Evolutionary conservation across 2,797 vertebrate species (phyloP).

Genomic region (Jordanella pulchra): DNA sequence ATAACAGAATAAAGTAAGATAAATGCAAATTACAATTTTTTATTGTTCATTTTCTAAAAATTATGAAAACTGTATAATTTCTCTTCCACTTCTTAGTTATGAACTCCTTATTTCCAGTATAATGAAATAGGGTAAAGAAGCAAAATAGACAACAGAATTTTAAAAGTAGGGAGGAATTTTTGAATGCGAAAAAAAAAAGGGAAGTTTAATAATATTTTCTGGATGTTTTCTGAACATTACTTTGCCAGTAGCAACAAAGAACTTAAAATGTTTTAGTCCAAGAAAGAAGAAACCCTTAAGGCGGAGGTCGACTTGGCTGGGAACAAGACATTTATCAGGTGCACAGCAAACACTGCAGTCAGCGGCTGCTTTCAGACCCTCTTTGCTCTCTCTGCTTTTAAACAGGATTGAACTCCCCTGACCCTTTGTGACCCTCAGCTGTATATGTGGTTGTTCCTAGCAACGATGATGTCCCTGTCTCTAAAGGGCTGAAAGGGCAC

Average conservation of each 20-base stretch:
- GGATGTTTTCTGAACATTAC: constrained; percentile 14
- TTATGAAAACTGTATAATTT: background rate
- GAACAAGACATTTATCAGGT: constrained; percentile 24
- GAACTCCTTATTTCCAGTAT: background rate
- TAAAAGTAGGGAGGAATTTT: background rate
- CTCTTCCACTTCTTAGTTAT: too few relatives aligned
- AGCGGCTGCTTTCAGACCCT: constrained; percentile 32
- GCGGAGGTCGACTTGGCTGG: constrained; percentile 10
- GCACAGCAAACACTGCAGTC: constrained; percentile 35
- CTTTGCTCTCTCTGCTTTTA: constrained; percentile 48
- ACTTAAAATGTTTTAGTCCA: background rate
- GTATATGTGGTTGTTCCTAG: constrained; percentile 57
- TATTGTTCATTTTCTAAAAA: background rate
- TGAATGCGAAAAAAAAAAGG: too few relatives aligned
- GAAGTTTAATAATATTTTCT: constrained; percentile 4
- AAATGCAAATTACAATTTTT: background rate
- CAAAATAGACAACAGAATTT: background rate
- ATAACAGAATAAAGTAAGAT: background rate
- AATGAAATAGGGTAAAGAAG: background rate
- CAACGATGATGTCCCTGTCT: constrained; percentile 52
- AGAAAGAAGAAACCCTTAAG: background rate
- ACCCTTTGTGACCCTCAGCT: constrained; percentile 63
- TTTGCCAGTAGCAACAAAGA: background rate
- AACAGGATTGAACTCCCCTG: constrained; percentile 60
- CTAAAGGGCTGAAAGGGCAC: constrained; percentile 41